Base-by-base conservation (phyloP, 2,888 invertebrate species). In the Cecidostiba fungosa region DNA sequence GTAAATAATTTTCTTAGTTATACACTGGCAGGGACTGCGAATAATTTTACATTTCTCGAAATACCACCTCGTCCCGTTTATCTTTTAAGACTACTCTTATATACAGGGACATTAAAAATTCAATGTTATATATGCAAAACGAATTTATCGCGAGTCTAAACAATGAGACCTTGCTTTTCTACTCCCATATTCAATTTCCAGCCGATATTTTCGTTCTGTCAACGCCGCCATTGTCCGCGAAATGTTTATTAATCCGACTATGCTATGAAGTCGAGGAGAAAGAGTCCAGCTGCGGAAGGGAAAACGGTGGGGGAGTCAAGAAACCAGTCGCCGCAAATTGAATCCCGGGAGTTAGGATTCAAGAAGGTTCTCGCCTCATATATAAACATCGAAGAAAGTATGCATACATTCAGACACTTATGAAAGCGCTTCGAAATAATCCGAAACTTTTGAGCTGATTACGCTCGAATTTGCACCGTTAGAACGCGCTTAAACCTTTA, bases 221-320 rank as follows among this genome's bases (percentile, higher is more conserved):
- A 14, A 72, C 78, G 81, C 82, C 82, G 72, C 82, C 77, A 85
- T 82, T 82, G 85, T 85, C 74, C 82, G 78, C 36, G 69, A 82
- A 85, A 85, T 85, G 78, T 85, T 85, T 82, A 85, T 76, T 85
- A 78, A 85, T 85, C 82, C 82, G 72, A 32, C 29, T 5, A 14
- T 14, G 23, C 32, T 29, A 23, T 29, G 54, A 10, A 26, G 79
- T 16, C 66, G 82, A 26, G 16, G 69, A 69, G 10, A 50, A 29
- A 39, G 29, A n/a, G 73, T 47, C 43, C 6, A 14, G 59, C n/a
- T 39, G 70, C n/a, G 43, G 62, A 47, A 62, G 50, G 29, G 66
- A 43, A 36, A 19, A 23, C 26, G 39, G 54, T 43, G 36, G 77
- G 26, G 36, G 59, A 47, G 26, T 29, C 54, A 32, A 26, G 43